Base-by-base conservation (phyloP, 2,888 invertebrate species). In the Eumerus sabulonum region DNA sequence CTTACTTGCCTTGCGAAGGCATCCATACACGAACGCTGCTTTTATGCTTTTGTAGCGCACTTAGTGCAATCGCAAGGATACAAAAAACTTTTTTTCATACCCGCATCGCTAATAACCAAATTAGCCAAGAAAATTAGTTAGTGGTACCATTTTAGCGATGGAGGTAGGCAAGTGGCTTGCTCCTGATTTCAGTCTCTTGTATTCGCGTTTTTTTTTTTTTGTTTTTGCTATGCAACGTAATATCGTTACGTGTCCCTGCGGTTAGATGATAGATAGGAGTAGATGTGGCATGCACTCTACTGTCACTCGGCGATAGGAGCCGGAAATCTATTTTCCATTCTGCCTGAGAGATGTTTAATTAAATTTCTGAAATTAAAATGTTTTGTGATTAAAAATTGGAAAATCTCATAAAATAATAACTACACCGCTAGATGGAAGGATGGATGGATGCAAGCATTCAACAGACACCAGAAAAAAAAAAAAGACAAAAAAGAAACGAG, bases 361-460 rank as follows among this genome's bases (percentile, higher is more conserved):
- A 87, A 88, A 88, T 87, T 85, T 88, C 85, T 87, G 87, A 88
- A 88, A 88, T 88, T 87, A 88, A 88, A 88, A 88, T 86, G 88
- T 87, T 88, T 88, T 88, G 88, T 88, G 85, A 86, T 84, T 85
- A 84, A 87, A 87, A 88, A 87, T 88, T 87, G 87, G 85, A 88
- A 88, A 88, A 87, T 86, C 82, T 59, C 73, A 74, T 81, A 83
- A 83, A 83, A 84, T 83, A 82, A 83, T 82, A 81, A 83, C 77
- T 71, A 59, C 76, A 76, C 76, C 70, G 45, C 60, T 70, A 81
- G 76, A 45, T 71, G 63, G 12, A 13, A 9, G 53, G 36, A 44
- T 38, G 56, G 11, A 13, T 9, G 14, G 56, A 47, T 19, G 50
- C 18, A 12, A 11, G 5, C 45, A 47, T 27, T 42, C 17, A 36